Percentiles rank a stretch among this genome's conserved stretches.
phyloP scores from a whole-genome alignment of 2,113 vertebrate species.

The Engystomops pustulosus region DNA sequence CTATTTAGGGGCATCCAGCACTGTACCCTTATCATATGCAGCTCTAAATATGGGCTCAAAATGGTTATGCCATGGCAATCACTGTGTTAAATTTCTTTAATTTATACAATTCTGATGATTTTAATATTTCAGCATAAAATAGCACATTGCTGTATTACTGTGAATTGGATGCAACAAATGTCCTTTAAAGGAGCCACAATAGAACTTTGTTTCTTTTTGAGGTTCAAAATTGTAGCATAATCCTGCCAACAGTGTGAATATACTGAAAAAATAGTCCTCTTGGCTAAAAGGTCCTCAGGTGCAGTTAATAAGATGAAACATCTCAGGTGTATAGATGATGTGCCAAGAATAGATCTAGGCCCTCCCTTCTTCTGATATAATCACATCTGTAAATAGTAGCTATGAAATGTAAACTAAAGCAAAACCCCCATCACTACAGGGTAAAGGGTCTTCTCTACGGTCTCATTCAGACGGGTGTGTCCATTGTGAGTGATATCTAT shows the following conservation, averaged over 20 bases:
- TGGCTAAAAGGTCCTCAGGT: neutral
- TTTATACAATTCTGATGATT: neutral
- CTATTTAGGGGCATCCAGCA: no score
- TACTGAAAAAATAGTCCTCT: no score
- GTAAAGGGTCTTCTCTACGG: no score
- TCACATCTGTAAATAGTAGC: neutral
- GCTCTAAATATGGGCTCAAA: neutral
- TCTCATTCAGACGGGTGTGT: no score
- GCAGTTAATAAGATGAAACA: neutral
- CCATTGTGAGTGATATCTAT: no score
- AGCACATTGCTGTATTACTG: neutral
- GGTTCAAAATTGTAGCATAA: neutral
- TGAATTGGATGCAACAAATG: neutral
- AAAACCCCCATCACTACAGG: no score
- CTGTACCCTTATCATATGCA: neutral
- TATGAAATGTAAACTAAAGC: no score
- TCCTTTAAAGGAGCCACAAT: no score
- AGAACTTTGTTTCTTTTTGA: no score
- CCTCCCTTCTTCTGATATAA: neutral
- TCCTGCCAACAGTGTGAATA: neutral
- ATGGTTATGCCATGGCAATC: no score
- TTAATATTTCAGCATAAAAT: neutral
- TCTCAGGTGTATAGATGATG: constrained; percentile 6
- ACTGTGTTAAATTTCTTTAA: no score
- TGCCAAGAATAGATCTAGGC: neutral